These are phyloP conservation scores for Octopus sinensis DNA, from an alignment of 1,140 invertebrate species.

Conservation along the genomic window DNA sequence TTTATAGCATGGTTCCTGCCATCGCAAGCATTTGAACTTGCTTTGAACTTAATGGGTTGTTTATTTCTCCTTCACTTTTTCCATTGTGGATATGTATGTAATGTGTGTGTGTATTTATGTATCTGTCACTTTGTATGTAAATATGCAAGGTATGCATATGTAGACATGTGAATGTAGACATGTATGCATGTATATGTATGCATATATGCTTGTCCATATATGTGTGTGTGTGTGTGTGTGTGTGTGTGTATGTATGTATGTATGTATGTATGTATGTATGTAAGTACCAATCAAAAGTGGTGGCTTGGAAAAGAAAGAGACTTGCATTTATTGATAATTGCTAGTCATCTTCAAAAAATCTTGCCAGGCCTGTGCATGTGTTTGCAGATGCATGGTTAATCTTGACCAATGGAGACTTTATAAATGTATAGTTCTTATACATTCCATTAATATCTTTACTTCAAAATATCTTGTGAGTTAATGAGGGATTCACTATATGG, in stretches of 20 bases:
- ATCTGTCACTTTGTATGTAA: not conserved
- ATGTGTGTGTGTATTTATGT: not conserved
- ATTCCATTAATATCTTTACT: too few relatives aligned
- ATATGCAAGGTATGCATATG: not conserved
- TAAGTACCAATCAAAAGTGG: not conserved
- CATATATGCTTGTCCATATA: constrained; percentile 7
- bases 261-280: constrained; percentile 25
- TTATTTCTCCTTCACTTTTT: not conserved
- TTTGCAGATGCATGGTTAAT: not conserved
- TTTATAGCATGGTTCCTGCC: too few relatives aligned
- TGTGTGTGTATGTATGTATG: constrained; percentile 19
- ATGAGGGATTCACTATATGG: too few relatives aligned
- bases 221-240: constrained; percentile 8
- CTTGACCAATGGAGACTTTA: too few relatives aligned
- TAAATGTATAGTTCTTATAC: too few relatives aligned
- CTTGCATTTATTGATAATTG: too few relatives aligned
- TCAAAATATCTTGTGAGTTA: too few relatives aligned
- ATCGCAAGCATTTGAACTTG: too few relatives aligned
- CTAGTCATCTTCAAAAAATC: too few relatives aligned
- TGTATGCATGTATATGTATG: not conserved
- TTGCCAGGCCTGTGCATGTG: not conserved
- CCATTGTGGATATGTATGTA: not conserved
- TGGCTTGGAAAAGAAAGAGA: too few relatives aligned
- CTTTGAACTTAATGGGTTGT: too few relatives aligned
- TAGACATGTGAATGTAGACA: not conserved